phyloP scores from a whole-genome alignment of 2,888 invertebrate species.

The Pteria penguin region DNA sequence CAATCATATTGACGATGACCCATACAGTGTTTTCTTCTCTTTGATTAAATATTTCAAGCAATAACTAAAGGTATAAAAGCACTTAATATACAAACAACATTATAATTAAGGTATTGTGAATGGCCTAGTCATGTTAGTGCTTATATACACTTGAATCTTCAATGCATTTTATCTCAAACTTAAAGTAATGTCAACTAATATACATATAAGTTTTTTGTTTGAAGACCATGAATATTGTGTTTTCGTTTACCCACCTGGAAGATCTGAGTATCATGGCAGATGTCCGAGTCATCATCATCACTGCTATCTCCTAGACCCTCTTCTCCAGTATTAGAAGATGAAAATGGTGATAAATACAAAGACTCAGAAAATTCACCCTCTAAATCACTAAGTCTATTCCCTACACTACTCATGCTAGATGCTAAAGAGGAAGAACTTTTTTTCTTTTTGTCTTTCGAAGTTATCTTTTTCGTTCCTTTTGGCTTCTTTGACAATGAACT shows the following conservation, averaged over 20 bases:
- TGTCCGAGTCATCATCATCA: constrained; percentile 58
- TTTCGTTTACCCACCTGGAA: neutral
- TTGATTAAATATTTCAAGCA: too few relatives aligned
- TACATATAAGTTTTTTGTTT: too few relatives aligned
- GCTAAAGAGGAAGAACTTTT: constrained; percentile 39
- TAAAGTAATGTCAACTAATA: too few relatives aligned
- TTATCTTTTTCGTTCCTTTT: constrained; percentile 52
- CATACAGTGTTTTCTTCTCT: too few relatives aligned
- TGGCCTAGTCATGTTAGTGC: too few relatives aligned
- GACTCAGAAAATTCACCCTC: constrained; percentile 55
- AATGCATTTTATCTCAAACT: too few relatives aligned
- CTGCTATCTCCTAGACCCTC: constrained; percentile 46
- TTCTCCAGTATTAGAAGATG: constrained; percentile 49
- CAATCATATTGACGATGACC: too few relatives aligned
- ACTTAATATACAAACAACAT: too few relatives aligned
- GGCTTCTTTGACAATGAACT: constrained; percentile 54
- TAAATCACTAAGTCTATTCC: constrained; percentile 15
- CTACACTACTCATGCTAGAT: neutral
- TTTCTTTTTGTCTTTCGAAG: constrained; percentile 46
- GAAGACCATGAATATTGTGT: too few relatives aligned
- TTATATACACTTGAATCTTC: too few relatives aligned
- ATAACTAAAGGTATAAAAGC: too few relatives aligned
- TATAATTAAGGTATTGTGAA: too few relatives aligned
- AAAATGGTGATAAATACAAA: constrained; percentile 62
- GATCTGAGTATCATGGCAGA: constrained; percentile 11